Conservation (phyloP, 2,888 invertebrate genomes). For the Craniophora ligustri region DNA sequence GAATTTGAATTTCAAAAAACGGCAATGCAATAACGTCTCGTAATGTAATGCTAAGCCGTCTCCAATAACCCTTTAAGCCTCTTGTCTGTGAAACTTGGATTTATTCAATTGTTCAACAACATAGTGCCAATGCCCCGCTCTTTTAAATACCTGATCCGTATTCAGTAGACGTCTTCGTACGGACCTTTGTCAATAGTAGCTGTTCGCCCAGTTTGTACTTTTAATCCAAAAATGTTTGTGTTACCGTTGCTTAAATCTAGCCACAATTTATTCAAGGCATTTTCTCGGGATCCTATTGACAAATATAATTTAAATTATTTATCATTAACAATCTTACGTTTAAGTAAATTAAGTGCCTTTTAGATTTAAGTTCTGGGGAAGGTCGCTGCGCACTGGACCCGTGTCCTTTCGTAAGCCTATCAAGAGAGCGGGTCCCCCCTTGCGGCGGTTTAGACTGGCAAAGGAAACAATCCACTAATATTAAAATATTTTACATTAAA, state of each 20-base stretch:
- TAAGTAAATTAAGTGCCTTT: background rate
- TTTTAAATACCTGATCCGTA: slow-evolving; percentile 63
- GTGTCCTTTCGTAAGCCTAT: background rate
- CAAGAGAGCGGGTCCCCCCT: background rate
- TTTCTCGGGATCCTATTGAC: background rate
- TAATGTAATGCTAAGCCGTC: slow-evolving; percentile 34
- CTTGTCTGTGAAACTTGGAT: slow-evolving; percentile 22
- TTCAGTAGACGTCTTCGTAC: slow-evolving; percentile 56
- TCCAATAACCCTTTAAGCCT: slow-evolving; percentile 33
- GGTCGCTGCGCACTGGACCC: background rate
- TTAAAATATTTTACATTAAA: background rate
- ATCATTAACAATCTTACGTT: background rate
- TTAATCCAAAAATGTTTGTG: slow-evolving; percentile 7
- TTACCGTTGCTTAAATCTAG: background rate
- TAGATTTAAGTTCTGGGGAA: background rate
- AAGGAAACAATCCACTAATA: background rate
- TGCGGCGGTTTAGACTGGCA: background rate
- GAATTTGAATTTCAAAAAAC: slow-evolving; percentile 42
- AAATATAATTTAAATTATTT: slow-evolving; percentile 4
- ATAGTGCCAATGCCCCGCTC: slow-evolving; percentile 43
- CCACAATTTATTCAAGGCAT: background rate
- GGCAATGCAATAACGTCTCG: slow-evolving; percentile 22
- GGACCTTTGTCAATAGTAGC: slow-evolving; percentile 50
- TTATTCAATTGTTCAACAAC: slow-evolving; percentile 56
- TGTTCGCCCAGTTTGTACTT: background rate